Percentiles rank a stretch among this genome's conserved stretches.
Evolutionary conservation across 2,113 vertebrate genomes (phyloP).

Genomic region (Agapornis roseicollis): DNA sequence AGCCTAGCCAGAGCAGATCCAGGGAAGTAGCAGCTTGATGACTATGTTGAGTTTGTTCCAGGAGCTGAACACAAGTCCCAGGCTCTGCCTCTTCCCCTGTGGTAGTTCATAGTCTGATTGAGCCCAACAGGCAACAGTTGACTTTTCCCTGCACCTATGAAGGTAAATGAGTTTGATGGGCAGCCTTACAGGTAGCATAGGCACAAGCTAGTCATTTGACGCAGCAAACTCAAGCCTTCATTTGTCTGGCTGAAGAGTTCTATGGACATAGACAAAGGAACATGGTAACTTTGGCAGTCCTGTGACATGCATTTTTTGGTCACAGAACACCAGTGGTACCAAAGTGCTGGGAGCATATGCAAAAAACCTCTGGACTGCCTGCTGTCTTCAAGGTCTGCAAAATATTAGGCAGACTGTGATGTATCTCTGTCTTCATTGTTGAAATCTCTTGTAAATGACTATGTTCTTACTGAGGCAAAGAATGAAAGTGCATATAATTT

Average conservation of each 20-base stretch:
- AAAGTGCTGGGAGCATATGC: not conserved
- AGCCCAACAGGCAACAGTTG: rapidly evolving
- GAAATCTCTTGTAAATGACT: not conserved
- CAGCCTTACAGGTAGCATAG: not conserved
- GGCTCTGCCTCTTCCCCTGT: not conserved
- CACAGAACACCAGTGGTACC: not conserved
- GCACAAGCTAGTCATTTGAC: not conserved
- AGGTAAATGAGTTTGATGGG: not conserved
- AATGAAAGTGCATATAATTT: not conserved
- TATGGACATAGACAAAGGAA: not conserved
- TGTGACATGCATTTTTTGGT: not conserved
- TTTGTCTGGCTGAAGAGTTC: not conserved
- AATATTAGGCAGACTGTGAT: not conserved
- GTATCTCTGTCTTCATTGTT: not conserved
- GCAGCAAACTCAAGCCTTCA: not conserved
- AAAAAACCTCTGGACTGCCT: not conserved
- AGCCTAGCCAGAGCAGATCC: not conserved
- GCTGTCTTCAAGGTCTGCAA: not conserved
- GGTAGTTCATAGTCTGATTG: not conserved
- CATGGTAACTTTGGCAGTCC: not conserved
- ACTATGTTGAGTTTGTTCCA: not conserved
- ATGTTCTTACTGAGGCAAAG: not conserved
- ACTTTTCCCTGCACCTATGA: not conserved
- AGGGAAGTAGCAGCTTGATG: not conserved
- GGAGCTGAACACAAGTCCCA: rapidly evolving